Percentiles rank a stretch among this genome's conserved stretches.
Evolutionary conservation across 2,113 vertebrate genomes (phyloP).

Genomic region (Gnathonemus longibarbis): DNA sequence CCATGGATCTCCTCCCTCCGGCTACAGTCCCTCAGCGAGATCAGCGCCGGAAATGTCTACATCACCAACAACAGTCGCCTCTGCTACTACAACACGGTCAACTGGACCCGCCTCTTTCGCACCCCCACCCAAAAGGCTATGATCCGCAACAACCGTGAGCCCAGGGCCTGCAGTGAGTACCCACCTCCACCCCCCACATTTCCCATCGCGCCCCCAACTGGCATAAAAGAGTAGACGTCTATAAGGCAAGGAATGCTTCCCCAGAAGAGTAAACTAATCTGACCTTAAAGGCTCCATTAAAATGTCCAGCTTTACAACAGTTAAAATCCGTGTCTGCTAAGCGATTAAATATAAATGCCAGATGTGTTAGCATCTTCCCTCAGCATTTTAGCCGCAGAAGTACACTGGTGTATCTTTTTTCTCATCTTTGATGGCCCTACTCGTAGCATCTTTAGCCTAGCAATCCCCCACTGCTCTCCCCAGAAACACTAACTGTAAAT

Average conservation of each 20-base stretch:
- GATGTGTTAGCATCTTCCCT: neutral
- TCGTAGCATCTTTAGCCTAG: neutral
- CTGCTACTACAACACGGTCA: conserved; percentile 93
- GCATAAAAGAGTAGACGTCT: neutral
- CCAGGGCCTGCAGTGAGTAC: conserved; percentile 89
- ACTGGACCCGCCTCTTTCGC: conserved; percentile 89
- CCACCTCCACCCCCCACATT: neutral
- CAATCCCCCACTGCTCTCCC: neutral
- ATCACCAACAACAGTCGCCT: conserved; percentile 90
- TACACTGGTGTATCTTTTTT: neutral
- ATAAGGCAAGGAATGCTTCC: neutral
- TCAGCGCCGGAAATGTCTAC: conserved; percentile 95
- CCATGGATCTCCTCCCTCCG: conserved; percentile 87
- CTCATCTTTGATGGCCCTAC: neutral
- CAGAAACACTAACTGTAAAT: neutral
- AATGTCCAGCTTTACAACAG: neutral
- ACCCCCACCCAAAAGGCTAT: conserved; percentile 76
- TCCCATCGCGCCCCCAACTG: neutral
- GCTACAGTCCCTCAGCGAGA: conserved; percentile 87
- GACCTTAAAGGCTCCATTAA: neutral
- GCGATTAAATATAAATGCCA: neutral
- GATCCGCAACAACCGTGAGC: conserved; percentile 78
- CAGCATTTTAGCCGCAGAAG: neutral
- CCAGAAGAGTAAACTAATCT: neutral
- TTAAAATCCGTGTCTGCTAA: neutral